Conservation (phyloP, 2,113 vertebrate species). For the Hemiprocne comata region DNA sequence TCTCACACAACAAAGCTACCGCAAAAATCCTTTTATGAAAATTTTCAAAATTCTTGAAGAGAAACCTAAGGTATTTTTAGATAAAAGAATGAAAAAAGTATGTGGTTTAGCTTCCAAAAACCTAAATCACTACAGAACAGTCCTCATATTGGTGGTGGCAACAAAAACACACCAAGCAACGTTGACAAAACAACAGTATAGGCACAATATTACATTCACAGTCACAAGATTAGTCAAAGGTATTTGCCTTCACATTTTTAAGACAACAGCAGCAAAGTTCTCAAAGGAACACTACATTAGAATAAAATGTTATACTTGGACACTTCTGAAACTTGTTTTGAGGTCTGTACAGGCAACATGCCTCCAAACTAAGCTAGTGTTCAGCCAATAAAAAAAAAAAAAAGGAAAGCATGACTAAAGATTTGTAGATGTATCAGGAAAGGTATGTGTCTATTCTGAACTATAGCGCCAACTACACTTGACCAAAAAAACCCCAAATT, state of each 20-base stretch:
- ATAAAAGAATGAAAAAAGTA: background rate
- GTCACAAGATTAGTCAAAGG: background rate
- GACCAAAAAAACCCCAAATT: background rate
- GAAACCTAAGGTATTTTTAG: background rate
- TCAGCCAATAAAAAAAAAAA: constrained; percentile 38
- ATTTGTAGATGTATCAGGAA: constrained; percentile 20
- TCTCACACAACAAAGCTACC: background rate
- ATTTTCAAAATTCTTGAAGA: background rate
- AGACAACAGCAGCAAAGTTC: constrained; percentile 58
- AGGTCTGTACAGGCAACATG: constrained; percentile 5
- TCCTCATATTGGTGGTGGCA: background rate
- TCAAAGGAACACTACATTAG: constrained; percentile 27
- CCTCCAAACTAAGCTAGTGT: constrained; percentile 43
- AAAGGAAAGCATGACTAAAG: constrained; percentile 38
- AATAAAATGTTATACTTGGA: constrained; percentile 65
- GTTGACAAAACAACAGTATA: background rate
- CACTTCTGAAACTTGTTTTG: constrained; percentile 46
- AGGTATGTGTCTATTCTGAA: background rate
- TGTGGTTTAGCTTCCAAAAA: background rate
- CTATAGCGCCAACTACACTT: background rate
- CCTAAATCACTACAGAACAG: fast-evolving
- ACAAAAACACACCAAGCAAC: background rate
- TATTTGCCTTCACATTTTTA: constrained; percentile 32
- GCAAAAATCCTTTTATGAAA: background rate
- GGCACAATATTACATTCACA: background rate